Evolutionary conservation across 2,888 invertebrate species (phyloP), one percentile per base, ranked within the genome.

Genomic region (Machimus atricapillus): DNA sequence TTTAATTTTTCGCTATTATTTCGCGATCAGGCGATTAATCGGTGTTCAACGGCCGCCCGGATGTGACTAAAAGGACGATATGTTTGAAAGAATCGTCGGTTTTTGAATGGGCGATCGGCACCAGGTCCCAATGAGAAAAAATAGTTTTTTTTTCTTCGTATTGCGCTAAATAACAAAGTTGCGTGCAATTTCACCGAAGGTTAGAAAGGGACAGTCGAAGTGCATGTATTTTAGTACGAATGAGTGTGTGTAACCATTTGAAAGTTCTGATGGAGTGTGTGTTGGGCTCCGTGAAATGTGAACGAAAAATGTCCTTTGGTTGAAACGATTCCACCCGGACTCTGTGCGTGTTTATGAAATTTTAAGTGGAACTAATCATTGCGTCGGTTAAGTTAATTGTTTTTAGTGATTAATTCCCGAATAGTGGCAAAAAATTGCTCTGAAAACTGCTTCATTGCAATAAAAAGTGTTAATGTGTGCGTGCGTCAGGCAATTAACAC

Each of bases 141-240:
- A 85, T 74, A 85, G 27, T 74, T 85, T 56, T 85, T 73, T 82
- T 16, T 46, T 46, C 58, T 83, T 74, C 74, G 74, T 74, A 74
- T 74, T 86, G 85, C 77, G 77, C 86, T 86, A 86, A 85, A 86
- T 77, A 86, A 86, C 76, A 86, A 86, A 86, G 77, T 86, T 85
- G 85, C 85, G 74, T 85, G 85, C 85, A 74, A 85, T 85, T 82
- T 73, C 46, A 73, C 43, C n/a, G 40, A 83, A 73, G 74, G 74
- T 56, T 43, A 74, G 74, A 85, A 46, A 43, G 74, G 74, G 73
- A 85, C 27, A 74, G 74, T 27, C 19, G 12, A 19, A 23, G 82
- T 83, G 40, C 19, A 37, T 58, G 52, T 82, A n/a, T 83, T 43
- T 2, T 14, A 4, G 16, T 34, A n/a, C 37, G 40, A 34, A 40